Evolutionary conservation across 2,888 invertebrate species (phyloP), one percentile per base, ranked within the genome.

Genomic region (Isotomurus palustris): DNA sequence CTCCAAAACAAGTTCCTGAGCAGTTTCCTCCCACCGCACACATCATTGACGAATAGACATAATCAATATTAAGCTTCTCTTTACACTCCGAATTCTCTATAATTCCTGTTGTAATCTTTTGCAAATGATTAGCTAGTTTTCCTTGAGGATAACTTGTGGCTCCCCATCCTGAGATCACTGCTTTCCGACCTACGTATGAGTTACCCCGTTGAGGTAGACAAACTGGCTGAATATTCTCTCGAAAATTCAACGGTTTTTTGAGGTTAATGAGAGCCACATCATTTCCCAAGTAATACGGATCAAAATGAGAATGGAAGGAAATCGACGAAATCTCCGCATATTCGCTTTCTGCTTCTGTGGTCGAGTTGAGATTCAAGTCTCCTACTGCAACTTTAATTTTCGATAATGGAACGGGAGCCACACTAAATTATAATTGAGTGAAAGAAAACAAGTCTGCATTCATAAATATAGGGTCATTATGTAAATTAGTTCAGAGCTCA

Each of bases 231-330:
- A 76, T 70, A 24, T 72, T 72, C 12, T 71, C 67, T 24, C 68
- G 71, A 44, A 75, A 73, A n/a, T 51, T 43, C 1, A 75, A 72
- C 5, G 75, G 73, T 1, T 67, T 62, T 53, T 71, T 66, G 3
- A 77, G 68, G 40, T 71, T 65, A 24, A 77, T 72, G 28, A 77
- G 63, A 3, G 75, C 76, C 28, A 77, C 73, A 61, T 77, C 77
- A 66, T 77, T 75, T 56, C 72, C 72, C 48, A 75, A 66, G 29
- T 74, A 72, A 49, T 75, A 74, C 8, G 75, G 74, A 64, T 75
- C 74, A 58, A 75, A 75, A 60, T 75, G 75, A 1, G 75, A 74
- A 62, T 75, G 75, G 54, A 73, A 75, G 36, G 73, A 51, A 6
- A 75, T 70, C n/a, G 68, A 71, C 36, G 68, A 62, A 14, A 74